phyloP scores from a whole-genome alignment of 2,113 vertebrate genomes.

The Sebastes schlegelii region DNA sequence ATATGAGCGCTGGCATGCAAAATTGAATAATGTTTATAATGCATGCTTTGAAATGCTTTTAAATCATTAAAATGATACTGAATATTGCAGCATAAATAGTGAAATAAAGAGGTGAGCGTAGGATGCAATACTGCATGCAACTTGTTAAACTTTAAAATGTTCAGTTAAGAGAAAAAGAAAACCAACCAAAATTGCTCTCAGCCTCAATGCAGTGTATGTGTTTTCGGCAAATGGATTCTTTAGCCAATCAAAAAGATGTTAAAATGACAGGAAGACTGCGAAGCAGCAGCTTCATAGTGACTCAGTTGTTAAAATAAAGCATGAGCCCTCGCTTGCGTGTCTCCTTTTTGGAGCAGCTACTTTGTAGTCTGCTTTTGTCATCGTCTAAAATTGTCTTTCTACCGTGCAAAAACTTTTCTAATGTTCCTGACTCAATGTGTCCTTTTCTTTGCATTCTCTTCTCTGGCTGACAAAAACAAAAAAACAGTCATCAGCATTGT shows the following conservation, averaged over 20 bases:
- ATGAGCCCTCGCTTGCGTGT: background rate
- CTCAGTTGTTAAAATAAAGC: slow-evolving; percentile 17
- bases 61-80: background rate
- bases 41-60: background rate
- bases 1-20: background rate
- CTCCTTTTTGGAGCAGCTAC: slow-evolving; percentile 8
- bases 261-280: background rate
- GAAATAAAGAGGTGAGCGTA: background rate
- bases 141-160: background rate
- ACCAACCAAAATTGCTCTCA: background rate
- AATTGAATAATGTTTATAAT: background rate
- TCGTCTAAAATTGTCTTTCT: slow-evolving; percentile 11
- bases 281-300: background rate
- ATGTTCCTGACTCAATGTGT: background rate
- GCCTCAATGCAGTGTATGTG: background rate
- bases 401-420: background rate
- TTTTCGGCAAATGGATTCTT: background rate
- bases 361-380: slow-evolving; percentile 19
- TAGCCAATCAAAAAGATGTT: background rate
- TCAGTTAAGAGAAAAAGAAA: background rate
- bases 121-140: background rate
- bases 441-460: background rate
- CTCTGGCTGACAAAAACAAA: slow-evolving; percentile 8
- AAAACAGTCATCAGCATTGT: background rate
- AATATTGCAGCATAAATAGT: background rate